These are phyloP conservation scores for Anguilla japonica DNA, from an alignment of 2,113 vertebrate species.

Conservation along the genomic window DNA sequence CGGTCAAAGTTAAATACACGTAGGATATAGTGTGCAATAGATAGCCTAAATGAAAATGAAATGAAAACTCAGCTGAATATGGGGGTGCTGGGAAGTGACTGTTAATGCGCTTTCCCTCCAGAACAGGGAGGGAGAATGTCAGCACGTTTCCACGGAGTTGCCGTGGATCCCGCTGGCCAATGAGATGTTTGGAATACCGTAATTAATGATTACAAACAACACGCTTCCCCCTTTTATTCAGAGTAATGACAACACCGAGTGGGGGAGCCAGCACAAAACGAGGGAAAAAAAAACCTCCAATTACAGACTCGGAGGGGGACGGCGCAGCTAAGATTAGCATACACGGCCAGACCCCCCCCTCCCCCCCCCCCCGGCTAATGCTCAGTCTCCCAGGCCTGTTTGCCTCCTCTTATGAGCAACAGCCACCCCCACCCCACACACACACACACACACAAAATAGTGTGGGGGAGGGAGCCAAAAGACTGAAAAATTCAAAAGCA, in stretches of 20 bases:
- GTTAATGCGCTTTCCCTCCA: too few species aligned
- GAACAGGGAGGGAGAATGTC: not conserved
- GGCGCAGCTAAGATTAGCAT: conserved; percentile 38
- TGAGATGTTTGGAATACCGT: not conserved
- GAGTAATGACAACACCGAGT: conserved; percentile 41
- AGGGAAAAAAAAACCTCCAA: conserved; percentile 48
- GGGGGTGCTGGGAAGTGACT: not conserved
- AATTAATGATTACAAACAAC: not conserved
- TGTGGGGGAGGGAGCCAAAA: conserved; percentile 22
- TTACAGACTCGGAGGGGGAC: conserved; percentile 31
- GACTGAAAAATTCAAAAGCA: conserved; percentile 56
- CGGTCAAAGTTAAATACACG: too few species aligned
- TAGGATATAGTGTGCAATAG: too few species aligned
- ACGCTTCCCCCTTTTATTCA: conserved; percentile 38
- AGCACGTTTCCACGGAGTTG: not conserved
- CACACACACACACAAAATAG: conserved; percentile 24
- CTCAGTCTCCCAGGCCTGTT: not conserved
- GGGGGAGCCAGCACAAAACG: conserved; percentile 38
- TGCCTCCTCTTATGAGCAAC: not conserved
- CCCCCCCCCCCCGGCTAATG: not conserved
- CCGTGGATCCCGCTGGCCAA: too few species aligned
- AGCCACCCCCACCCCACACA: not conserved
- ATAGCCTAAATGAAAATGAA: too few species aligned
- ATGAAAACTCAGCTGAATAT: not conserved
- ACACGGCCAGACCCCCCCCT: not conserved